Evolutionary conservation across 2,113 vertebrate species (phyloP), one percentile per base, ranked within the genome.

Genomic region (Notothenia rossii): DNA sequence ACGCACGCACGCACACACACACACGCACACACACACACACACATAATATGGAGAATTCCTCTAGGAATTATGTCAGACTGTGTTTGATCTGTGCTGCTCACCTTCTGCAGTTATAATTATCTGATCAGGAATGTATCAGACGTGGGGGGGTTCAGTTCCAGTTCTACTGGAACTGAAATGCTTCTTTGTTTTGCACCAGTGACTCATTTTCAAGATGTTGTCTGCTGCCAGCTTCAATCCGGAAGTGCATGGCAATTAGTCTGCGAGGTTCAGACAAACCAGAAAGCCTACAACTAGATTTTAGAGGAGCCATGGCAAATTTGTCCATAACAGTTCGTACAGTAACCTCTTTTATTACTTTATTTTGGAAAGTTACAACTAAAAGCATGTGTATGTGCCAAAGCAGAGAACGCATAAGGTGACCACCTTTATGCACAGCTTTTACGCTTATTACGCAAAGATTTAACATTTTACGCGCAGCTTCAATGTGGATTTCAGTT

Each of bases 161-260:
- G 81, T 48, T 75, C 80, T 81, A 62, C 72, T 86, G 86, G 88
- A 92, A 87, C 95, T 97, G 94, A 97, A 97, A 96, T 96, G 96
- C 95, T 95, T 98, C 97, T 98, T 98, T 98, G 97, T 98, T 88
- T 97, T 96, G 95, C 95, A 92, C 92, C 89, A 95, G 95, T 98
- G 97, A 99, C 95, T 99, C 97, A 98, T 98, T 97, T 97, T 98
- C 96, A 97, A 98, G 97, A 98, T 96, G 96, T 96, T 97, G 97
- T 97, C 96, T 96, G 96, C 97, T 98, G 97, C 98, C 97, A 98
- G 97, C 97, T 97, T 97, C 97, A 95, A 97, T 97, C 97, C 97
- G 98, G 98, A 98, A 99, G 97, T 96, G 95, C 96, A 97, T 96
- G 96, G 97, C 97, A 98, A 98, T 98, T 98, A 98, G 96, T 97